A percentile compares a stretch with the other conserved stretches of the same genome.
phyloP scores from a whole-genome alignment of 2,113 vertebrate genomes.

The Salvator merianae region DNA sequence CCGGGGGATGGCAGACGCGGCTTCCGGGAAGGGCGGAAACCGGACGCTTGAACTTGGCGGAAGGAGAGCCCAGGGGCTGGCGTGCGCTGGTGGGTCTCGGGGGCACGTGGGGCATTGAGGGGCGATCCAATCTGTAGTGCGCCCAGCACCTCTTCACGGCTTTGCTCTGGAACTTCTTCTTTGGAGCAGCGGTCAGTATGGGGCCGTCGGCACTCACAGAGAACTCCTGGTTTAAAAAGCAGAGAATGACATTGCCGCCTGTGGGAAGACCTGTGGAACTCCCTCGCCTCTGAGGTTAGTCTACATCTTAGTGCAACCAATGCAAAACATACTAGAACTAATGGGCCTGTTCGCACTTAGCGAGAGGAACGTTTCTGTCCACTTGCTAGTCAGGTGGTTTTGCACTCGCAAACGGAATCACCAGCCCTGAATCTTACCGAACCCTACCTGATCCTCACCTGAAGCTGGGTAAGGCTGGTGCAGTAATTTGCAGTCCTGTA shows the following conservation, averaged over 20 bases:
- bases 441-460: no score
- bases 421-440: no score
- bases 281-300: background rate
- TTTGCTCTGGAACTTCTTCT: background rate
- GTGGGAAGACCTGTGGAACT: background rate
- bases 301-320: background rate
- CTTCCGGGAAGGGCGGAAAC: background rate
- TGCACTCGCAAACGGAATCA: no score
- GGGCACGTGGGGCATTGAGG: accelerated
- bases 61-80: no score
- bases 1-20: background rate
- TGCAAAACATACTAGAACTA: background rate
- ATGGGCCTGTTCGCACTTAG: no score
- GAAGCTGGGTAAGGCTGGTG: no score
- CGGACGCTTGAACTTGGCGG: no score
- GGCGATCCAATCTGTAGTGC: accelerated
- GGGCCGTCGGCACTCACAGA: background rate
- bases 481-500: no score
- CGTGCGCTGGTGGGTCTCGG: accelerated
- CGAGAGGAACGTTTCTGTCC: no score
- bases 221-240: background rate
- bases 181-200: background rate
- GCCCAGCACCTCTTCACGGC: background rate
- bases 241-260: accelerated
- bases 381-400: no score